Evolutionary conservation across 2,113 vertebrate genomes (phyloP).

Genomic region (Ophiodon elongatus): DNA sequence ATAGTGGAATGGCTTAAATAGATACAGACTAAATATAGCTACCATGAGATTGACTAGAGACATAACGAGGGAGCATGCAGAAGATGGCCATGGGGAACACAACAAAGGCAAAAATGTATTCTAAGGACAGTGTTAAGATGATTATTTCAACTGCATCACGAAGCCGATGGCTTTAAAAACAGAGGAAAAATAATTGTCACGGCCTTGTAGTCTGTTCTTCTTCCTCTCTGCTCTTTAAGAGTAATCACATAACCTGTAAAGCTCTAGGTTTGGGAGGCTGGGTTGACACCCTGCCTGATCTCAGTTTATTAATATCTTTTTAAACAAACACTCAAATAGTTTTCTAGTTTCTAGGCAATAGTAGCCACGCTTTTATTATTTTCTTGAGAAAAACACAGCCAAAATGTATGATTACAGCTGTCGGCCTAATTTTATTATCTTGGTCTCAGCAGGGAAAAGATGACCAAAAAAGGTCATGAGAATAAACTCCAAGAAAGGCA

Average conservation of each 20-base stretch:
- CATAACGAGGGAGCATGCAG: constrained; percentile 44
- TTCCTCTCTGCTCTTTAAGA: neutral
- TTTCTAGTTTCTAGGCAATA: neutral
- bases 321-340: neutral
- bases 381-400: neutral
- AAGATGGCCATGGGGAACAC: constrained; percentile 46
- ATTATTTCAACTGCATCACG: constrained; percentile 31
- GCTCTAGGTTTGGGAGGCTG: neutral
- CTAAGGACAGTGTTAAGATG: constrained; percentile 35
- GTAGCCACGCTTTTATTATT: neutral
- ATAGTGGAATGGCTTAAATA: constrained; percentile 81
- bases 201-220: neutral
- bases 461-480: constrained; percentile 79
- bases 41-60: constrained; percentile 70
- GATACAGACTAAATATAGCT: constrained; percentile 83
- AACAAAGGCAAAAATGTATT: constrained; percentile 36
- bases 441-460: constrained; percentile 46
- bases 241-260: neutral
- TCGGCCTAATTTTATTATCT: constrained; percentile 15
- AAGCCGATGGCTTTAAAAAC: constrained; percentile 1
- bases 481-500: constrained; percentile 24
- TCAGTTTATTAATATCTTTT: neutral
- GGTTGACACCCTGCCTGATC: neutral
- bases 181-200: neutral
- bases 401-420: neutral